Evolutionary conservation across 2,888 invertebrate genomes (phyloP), one percentile per base, ranked within the genome.

Genomic region (Andricus quercusramuli): DNA sequence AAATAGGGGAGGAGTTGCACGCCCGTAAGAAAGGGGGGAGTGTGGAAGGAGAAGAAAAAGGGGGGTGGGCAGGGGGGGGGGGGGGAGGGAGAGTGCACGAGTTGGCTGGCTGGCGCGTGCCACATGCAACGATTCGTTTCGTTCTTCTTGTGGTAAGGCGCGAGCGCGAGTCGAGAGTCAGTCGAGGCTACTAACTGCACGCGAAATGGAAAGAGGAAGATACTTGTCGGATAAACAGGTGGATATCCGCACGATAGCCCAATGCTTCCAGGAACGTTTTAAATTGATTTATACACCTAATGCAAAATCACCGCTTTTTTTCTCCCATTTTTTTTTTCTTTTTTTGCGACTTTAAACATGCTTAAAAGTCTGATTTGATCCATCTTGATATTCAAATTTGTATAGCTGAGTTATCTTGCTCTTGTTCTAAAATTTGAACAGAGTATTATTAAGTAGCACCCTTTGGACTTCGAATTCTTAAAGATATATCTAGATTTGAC

Each of bases 51-150:
- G 68, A 83, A 81, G 70, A 79, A 78, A 25, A 65, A 76, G 70
- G 74, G 70, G 77, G 83, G 65, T 77, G 78, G 77, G 77, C 66
- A 79, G 77, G 17, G 62, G 76, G 67, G 66, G 62, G 74, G 83
- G 66, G 74, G 74, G 80, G 66, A 74, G 78, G 79, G 83, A 85
- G 79, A 83, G 83, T 82, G 82, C 90, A 92, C 91, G 91, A 90
- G 92, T 91, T 87, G 92, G 91, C 92, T 91, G 90, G 92, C 90
- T 87, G 92, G 91, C 92, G 92, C 92, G 92, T 91, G 92, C 91
- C 92, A 89, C 90, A 88, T 91, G 91, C 91, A 91, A 90, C 91
- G 90, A 90, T 90, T 91, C 89, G 83, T 37, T 37, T 37, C 37
- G 8, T 37, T 37, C 37, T 87, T 84, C 83, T 83, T 83, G 85